phyloP scores from a whole-genome alignment of 2,888 invertebrate species.

The Stenchaetothrips biformis region DNA sequence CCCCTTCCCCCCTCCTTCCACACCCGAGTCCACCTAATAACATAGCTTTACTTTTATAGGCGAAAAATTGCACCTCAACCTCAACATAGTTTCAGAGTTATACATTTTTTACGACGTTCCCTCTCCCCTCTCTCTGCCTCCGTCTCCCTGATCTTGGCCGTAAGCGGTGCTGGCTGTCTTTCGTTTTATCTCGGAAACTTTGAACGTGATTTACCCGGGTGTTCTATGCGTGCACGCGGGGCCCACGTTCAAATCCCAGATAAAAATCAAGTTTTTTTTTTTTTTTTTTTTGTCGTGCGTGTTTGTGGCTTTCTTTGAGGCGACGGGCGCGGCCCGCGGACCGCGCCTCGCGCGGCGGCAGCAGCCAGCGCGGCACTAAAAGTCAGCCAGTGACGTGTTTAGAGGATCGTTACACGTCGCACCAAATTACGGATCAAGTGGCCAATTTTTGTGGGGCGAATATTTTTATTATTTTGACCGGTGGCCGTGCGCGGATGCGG shows the following conservation, averaged over 20 bases:
- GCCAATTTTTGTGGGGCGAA: conserved; percentile 8
- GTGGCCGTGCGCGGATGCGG: background rate
- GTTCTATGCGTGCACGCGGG: too few species aligned
- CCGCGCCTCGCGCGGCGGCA: background rate
- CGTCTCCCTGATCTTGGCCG: too few species aligned
- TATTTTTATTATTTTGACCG: background rate
- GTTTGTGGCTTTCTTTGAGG: too few species aligned
- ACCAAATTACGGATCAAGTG: conserved; percentile 9
- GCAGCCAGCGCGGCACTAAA: background rate
- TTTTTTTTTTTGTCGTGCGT: background rate
- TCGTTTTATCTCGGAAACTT: background rate
- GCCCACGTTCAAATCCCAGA: too few species aligned
- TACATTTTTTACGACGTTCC: conserved; percentile 5
- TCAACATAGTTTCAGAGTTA: conserved; percentile 24
- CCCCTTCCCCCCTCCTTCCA: background rate
- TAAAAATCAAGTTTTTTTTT: background rate
- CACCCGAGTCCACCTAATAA: background rate
- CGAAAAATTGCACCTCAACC: conserved; percentile 23
- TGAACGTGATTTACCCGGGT: background rate
- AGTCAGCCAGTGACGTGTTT: conserved; percentile 8
- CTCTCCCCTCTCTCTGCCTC: background rate
- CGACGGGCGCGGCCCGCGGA: background rate
- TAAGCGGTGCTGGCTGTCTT: too few species aligned
- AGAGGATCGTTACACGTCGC: background rate
- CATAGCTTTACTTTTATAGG: conserved; percentile 25